These are phyloP conservation scores for Drosophila diplacantha DNA, from an alignment of 2,888 invertebrate species.

Conservation along the genomic window DNA sequence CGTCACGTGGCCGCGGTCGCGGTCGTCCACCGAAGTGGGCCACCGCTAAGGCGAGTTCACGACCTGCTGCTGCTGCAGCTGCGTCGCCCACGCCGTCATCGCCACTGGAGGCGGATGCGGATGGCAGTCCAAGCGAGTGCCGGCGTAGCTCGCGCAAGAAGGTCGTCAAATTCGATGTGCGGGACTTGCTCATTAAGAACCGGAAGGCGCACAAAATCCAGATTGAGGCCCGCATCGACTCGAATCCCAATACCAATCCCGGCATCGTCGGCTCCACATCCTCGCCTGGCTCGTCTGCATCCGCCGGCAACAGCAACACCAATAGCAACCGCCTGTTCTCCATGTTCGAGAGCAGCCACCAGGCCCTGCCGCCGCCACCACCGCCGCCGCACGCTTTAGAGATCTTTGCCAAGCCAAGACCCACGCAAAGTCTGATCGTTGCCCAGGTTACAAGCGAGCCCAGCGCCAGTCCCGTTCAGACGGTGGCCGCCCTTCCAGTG, in stretches of 20 bases:
- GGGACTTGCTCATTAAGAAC: conserved; percentile 75
- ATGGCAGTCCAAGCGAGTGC: conserved; percentile 12
- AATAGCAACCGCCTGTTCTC: conserved; percentile 57
- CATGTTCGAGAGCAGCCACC: conserved; percentile 38
- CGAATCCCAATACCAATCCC: conserved; percentile 51
- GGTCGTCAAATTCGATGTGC: conserved; percentile 76
- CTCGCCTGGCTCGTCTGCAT: neutral
- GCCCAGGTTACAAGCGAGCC: conserved; percentile 70
- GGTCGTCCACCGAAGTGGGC: conserved; percentile 27
- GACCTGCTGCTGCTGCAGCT: neutral
- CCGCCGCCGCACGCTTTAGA: conserved; percentile 30
- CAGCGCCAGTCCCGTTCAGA: neutral
- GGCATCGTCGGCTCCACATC: neutral
- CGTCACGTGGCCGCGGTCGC: conserved; percentile 36
- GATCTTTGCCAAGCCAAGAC: conserved; percentile 59
- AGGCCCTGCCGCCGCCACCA: conserved; percentile 2
- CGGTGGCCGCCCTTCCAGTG: neutral
- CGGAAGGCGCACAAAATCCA: conserved; percentile 76
- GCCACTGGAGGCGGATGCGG: conserved; percentile 4
- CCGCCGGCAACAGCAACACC: neutral
- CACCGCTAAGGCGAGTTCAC: neutral
- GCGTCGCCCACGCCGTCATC: conserved; percentile 2
- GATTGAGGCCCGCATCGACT: conserved; percentile 76
- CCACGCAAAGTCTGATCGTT: conserved; percentile 66
- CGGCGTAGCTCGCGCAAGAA: conserved; percentile 77